Evolutionary conservation across 2,113 vertebrate species (phyloP), one percentile per base, ranked within the genome.

Genomic region (Cinclus mexicanus): DNA sequence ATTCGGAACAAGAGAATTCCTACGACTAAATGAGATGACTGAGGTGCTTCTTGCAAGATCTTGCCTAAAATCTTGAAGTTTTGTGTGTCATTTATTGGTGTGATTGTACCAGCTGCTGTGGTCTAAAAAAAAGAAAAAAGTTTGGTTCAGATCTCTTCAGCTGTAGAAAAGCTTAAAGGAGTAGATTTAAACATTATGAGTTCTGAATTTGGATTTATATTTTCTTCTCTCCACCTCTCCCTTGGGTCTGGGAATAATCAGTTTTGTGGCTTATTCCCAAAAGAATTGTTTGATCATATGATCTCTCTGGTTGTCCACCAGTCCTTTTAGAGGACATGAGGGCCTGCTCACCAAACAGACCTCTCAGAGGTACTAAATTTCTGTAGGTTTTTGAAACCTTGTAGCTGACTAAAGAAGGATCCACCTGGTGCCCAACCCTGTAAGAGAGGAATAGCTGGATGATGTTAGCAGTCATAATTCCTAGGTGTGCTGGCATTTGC

Each of bases 381-480:
- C 56, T 55, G 26, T 46, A 55, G 4, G n/a, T 33, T 33, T 77
- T 7, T 77, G 75, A 69, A 70, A 25, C 35, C 33, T 64, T 10
- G 31, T 25, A 63, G 35, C 23, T 52, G 41, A 35, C 29, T 50
- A 6, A 68, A 63, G 77, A 52, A 53, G 53, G 49, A 76, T 31
- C 28, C 29, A 23, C 0, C 0, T 49, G 55, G 12, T 61, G 28
- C 41, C 46, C 76, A 59, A 0, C 18, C 2, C 31, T 6, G 0
- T 39, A 17, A 49, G 47, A 84, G n/a, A 53, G 20, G n/a, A 65
- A 25, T 14, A 64, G 39, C 35, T 87, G 72, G 35, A 7, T 88
- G 57, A 49, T 33, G 10, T 61, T n/a, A 77, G 71, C n/a, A 33
- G 5, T 31, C 8, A 0, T 8, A 35, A 67, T 83, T 74, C 42